phyloP scores from a whole-genome alignment of 2,797 vertebrate species.

The Phoxinus dragarum region DNA sequence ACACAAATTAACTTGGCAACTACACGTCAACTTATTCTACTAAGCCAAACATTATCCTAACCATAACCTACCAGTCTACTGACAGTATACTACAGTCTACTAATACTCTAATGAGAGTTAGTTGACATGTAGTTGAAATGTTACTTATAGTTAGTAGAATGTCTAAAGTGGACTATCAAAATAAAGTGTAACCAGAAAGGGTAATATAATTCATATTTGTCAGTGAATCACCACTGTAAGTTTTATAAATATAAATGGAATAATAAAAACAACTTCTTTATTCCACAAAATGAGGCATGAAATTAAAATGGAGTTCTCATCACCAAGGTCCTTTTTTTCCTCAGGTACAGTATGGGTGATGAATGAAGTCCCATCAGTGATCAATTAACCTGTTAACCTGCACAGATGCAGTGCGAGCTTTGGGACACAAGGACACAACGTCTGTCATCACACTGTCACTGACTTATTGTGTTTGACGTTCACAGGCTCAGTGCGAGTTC shows the following conservation, averaged over 20 bases:
- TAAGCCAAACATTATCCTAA: too few relatives aligned
- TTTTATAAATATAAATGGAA: not conserved
- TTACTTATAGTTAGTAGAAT: too few relatives aligned
- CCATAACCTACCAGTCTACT: too few relatives aligned
- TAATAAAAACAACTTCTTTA: not conserved
- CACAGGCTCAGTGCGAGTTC: not conserved
- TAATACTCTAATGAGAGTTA: too few relatives aligned
- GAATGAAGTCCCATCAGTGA: conserved; percentile 9
- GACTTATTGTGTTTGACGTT: not conserved
- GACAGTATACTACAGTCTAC: too few relatives aligned
- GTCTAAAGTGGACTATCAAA: too few relatives aligned
- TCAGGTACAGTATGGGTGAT: not conserved
- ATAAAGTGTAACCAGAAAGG: too few relatives aligned
- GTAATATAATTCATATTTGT: not conserved
- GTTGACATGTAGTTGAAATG: too few relatives aligned
- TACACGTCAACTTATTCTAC: too few relatives aligned
- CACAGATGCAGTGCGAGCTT: not conserved
- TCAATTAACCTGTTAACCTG: not conserved
- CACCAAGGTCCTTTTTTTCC: not conserved
- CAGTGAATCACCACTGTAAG: too few relatives aligned
- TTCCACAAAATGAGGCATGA: not conserved
- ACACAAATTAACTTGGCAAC: too few relatives aligned
- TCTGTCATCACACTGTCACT: conserved; percentile 3
- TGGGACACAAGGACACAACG: not conserved
- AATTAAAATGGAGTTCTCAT: not conserved